phyloP scores from a whole-genome alignment of 2,888 invertebrate genomes.

The Acronicta aceris region DNA sequence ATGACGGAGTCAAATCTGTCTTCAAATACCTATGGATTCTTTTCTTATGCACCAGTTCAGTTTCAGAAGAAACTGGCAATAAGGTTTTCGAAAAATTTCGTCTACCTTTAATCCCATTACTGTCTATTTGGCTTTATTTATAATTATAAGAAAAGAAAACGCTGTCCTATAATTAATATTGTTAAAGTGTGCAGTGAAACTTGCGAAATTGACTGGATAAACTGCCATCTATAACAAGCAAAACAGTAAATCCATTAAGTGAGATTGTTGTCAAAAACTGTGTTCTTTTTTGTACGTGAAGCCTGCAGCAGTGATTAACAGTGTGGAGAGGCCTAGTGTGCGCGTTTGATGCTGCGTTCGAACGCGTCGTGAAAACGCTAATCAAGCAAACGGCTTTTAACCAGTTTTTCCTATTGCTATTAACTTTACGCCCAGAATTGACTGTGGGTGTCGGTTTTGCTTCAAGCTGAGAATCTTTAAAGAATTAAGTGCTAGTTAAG shows the following conservation, averaged over 20 bases:
- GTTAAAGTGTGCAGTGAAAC: neutral
- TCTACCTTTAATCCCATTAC: neutral
- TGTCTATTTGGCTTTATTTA: neutral
- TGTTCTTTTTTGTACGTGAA: slow-evolving; percentile 29
- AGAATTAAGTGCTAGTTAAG: neutral
- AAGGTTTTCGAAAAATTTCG: too few species aligned
- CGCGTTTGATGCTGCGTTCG: slow-evolving; percentile 17
- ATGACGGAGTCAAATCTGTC: too few species aligned
- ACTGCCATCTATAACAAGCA: slow-evolving; percentile 3
- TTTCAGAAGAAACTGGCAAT: too few species aligned
- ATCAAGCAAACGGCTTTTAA: slow-evolving; percentile 48
- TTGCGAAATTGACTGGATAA: neutral
- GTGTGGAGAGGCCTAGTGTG: slow-evolving; percentile 12
- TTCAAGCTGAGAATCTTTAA: slow-evolving; percentile 32
- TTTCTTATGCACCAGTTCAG: too few species aligned
- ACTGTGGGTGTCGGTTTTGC: slow-evolving; percentile 48
- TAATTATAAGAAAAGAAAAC: slow-evolving; percentile 5
- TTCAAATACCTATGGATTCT: too few species aligned
- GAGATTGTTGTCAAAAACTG: slow-evolving; percentile 8
- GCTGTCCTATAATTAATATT: neutral
- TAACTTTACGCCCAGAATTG: slow-evolving; percentile 46
- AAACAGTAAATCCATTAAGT: neutral
- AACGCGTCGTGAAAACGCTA: slow-evolving; percentile 22
- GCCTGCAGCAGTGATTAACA: slow-evolving; percentile 40
- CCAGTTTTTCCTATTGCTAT: slow-evolving; percentile 39